Evolutionary conservation across 2,888 invertebrate genomes (phyloP), one percentile per base, ranked within the genome.

Genomic region (Hemistola chrysoprasaria): DNA sequence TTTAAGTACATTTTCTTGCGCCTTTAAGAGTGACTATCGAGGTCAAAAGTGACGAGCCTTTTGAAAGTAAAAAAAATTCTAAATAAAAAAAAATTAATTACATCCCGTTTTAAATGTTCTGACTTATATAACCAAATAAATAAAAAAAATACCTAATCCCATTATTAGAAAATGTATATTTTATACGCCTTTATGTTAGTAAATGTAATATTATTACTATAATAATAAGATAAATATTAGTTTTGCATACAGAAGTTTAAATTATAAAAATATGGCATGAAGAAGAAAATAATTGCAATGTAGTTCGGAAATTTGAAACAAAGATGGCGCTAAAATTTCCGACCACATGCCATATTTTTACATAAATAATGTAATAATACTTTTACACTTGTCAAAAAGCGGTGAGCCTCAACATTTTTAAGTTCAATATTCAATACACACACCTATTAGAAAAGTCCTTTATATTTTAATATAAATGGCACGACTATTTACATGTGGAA

Each of bases 401-500:
- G 52, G 59, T 64, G 70, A 78, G 71, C 68, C 66, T 69, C 74
- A 58, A 65, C 56, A 58, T 59, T 60, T 55, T 56, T 68, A 66
- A 66, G 56, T 59, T 64, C 57, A 62, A 63, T 70, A 76, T 59
- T 64, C 57, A 62, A 63, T 70, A 76, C 67, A 78, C 71, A 67
- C 68, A 70, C 53, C 76, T 72, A 78, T 65, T 62, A 56, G 59
- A 61, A 75, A 71, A 62, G 64, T 62, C 59, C 56, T 62, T 65
- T 62, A 56, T 44, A 39, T 52, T 52, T 42, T 57, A 57, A 61
- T 58, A 60, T 57, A 51, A 77, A 87, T 87, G 86, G 87, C 87
- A 87, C 87, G 63, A 77, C 72, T 87, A 87, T 87, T 65, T 86
- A 86, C 86, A 87, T 66, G 62, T 70, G 84, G 76, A 86, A 88